phyloP scores from a whole-genome alignment of 2,797 vertebrate genomes.

The Chaetophractus vellerosus region DNA sequence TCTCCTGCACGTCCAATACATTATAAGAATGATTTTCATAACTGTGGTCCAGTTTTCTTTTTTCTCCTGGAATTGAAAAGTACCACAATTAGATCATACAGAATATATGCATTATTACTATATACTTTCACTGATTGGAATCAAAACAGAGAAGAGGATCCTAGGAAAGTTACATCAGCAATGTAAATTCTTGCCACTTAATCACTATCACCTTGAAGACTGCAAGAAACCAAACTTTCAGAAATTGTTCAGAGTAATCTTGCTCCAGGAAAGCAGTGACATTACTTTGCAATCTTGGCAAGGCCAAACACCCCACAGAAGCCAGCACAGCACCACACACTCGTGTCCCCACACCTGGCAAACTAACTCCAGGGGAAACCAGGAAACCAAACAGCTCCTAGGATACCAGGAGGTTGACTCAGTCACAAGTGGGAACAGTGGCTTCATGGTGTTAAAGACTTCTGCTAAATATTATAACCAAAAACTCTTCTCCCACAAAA shows the following conservation, averaged over 20 bases:
- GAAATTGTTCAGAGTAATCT: background rate
- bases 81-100: background rate
- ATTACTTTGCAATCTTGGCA: background rate
- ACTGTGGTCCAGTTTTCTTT: background rate
- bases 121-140: background rate
- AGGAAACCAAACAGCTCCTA: background rate
- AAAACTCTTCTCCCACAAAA: background rate
- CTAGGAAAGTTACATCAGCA: background rate
- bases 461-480: background rate
- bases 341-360: background rate
- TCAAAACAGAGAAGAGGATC: background rate
- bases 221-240: background rate
- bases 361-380: background rate
- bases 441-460: background rate
- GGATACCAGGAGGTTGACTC: background rate
- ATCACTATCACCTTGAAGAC: background rate
- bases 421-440: background rate
- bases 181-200: background rate
- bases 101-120: background rate
- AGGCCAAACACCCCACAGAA: background rate
- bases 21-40: background rate
- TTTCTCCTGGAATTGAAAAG: background rate
- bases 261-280: background rate
- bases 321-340: background rate
- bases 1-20: background rate